A percentile compares a stretch with the other conserved stretches of the same genome.
Evolutionary conservation across 1,140 invertebrate species (phyloP).

Genomic region (Drosophila nigromelanica): DNA sequence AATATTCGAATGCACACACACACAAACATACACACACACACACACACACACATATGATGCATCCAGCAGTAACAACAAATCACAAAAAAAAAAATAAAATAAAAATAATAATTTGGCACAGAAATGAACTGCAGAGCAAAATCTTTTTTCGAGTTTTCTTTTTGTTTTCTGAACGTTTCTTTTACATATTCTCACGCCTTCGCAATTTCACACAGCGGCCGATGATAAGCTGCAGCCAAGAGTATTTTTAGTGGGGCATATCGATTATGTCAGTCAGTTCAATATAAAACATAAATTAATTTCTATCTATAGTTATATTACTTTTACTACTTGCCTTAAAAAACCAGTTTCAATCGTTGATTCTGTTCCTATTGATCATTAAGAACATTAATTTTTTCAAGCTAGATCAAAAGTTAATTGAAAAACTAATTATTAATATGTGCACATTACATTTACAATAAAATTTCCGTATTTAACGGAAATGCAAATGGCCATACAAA

Average conservation of each 20-base stretch:
- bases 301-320: too few species aligned
- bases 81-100: constrained; percentile 30
- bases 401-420: neutral
- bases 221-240: constrained; percentile 8
- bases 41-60: constrained; percentile 1
- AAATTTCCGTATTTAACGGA: neutral
- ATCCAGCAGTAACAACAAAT: constrained; percentile 7
- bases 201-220: neutral
- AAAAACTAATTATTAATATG: constrained; percentile 27
- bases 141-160: constrained; percentile 8
- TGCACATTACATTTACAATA: constrained; percentile 28
- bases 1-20: constrained; percentile 11
- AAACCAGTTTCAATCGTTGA: too few species aligned
- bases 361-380: neutral
- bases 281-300: neutral
- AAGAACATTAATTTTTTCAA: too few species aligned
- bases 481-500: neutral
- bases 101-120: constrained; percentile 30
- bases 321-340: too few species aligned
- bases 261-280: neutral
- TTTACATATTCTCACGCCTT: constrained; percentile 47
- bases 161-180: constrained; percentile 27
- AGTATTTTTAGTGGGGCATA: neutral
- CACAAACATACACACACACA: neutral
- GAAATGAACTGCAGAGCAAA: constrained; percentile 35